A percentile compares a stretch with the other conserved stretches of the same genome.
phyloP scores from a whole-genome alignment of 2,113 vertebrate species.

The Ceuthmochares aereus region DNA sequence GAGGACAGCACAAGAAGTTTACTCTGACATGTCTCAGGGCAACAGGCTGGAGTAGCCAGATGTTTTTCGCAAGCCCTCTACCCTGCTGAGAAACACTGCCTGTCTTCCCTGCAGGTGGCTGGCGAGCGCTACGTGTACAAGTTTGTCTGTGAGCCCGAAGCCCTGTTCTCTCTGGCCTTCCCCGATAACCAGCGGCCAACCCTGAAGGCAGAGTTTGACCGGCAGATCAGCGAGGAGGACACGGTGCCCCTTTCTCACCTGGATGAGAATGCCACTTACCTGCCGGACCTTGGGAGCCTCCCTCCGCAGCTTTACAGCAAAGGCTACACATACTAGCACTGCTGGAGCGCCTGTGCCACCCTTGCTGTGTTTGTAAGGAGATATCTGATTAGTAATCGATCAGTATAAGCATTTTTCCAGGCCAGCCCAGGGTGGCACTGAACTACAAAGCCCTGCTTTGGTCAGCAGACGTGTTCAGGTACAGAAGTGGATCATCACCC shows the following conservation, averaged over 20 bases:
- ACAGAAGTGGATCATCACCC: neutral
- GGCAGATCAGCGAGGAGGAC: conserved; percentile 92
- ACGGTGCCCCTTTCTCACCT: conserved; percentile 95
- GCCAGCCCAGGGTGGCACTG: neutral
- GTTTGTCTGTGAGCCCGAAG: conserved; percentile 96
- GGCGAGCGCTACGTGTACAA: conserved; percentile 99
- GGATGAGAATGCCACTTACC: conserved; percentile 83
- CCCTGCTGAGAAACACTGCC: neutral
- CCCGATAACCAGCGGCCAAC: conserved; percentile 91
- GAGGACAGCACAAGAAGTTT: neutral
- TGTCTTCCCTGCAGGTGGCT: conserved; percentile 82
- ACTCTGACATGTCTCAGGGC: fast-evolving
- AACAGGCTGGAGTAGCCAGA: neutral
- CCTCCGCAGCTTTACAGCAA: conserved; percentile 88
- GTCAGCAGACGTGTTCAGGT: neutral
- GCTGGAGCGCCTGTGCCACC: neutral
- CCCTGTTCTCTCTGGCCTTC: conserved; percentile 94
- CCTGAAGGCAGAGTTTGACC: conserved; percentile 88
- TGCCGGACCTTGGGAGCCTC: conserved; percentile 82
- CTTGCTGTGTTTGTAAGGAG: conserved; percentile 78
- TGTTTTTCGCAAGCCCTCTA: neutral
- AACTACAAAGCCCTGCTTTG: neutral
- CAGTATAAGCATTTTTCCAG: neutral
- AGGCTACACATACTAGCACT: conserved; percentile 88
- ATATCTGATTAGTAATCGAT: conserved; percentile 39